Evolutionary conservation across 2,797 vertebrate genomes (phyloP).

Genomic region (Acanthis flammea): DNA sequence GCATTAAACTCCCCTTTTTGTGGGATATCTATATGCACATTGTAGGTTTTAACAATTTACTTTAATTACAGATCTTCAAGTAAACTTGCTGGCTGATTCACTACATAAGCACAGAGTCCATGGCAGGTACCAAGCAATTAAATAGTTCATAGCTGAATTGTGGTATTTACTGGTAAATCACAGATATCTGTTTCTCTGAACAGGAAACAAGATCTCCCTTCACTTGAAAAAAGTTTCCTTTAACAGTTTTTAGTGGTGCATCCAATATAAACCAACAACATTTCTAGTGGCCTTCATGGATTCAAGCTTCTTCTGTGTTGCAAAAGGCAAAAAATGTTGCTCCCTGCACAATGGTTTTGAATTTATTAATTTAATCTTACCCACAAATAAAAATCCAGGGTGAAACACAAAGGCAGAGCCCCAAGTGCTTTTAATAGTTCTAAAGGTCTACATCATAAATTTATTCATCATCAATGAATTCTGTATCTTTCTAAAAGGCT

Average conservation of each 20-base stretch:
- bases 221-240: neutral
- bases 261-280: neutral
- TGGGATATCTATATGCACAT: neutral
- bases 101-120: neutral
- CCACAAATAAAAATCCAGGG: neutral
- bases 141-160: neutral
- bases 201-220: neutral
- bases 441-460: neutral
- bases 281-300: neutral
- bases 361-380: neutral
- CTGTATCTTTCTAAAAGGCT: neutral
- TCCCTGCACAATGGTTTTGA: neutral
- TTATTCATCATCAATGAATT: slow-evolving; percentile 10
- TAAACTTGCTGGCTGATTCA: neutral
- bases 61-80: neutral
- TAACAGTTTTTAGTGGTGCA: neutral
- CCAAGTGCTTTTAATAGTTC: neutral
- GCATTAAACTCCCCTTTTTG: neutral
- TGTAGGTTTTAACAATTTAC: neutral
- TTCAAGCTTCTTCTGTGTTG: neutral
- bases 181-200: neutral
- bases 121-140: neutral
- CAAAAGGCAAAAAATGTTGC: neutral
- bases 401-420: neutral
- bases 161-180: neutral